phyloP scores from a whole-genome alignment of 2,888 invertebrate genomes.

The Tiphia femorata region DNA sequence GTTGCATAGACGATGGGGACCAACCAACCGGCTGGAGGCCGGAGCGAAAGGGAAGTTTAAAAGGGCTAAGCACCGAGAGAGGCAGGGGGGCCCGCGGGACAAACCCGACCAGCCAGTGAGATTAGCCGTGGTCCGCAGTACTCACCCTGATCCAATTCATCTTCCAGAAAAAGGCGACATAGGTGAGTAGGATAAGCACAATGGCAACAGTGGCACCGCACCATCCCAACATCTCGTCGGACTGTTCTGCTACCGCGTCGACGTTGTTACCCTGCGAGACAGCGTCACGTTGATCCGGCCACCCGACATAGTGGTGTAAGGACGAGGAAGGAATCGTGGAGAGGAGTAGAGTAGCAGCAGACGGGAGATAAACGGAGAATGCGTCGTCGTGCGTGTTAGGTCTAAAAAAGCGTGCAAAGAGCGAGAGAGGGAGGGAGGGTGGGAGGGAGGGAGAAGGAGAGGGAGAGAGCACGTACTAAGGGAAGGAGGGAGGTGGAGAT shows the following conservation, averaged over 20 bases:
- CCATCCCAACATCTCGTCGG: constrained; percentile 44
- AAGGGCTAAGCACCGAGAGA: too few relatives aligned
- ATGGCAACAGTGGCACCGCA: constrained; percentile 36
- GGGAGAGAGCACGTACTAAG: neutral
- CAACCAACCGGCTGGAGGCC: too few relatives aligned
- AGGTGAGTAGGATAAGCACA: constrained; percentile 43
- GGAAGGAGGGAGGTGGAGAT: neutral
- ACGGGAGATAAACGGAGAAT: too few relatives aligned
- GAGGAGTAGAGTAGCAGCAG: neutral
- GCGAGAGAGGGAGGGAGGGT: neutral
- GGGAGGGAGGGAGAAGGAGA: neutral
- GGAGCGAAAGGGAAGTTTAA: too few relatives aligned
- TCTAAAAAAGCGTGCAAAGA: too few relatives aligned
- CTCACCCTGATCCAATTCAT: constrained; percentile 61
- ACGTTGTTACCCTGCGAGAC: too few relatives aligned
- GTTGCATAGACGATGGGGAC: too few relatives aligned
- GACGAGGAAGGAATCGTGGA: neutral
- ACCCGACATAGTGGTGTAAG: neutral
- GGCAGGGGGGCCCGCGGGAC: too few relatives aligned
- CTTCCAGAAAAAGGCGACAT: constrained; percentile 57
- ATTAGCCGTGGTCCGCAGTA: too few relatives aligned
- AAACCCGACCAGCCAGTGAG: too few relatives aligned
- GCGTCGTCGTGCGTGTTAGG: neutral
- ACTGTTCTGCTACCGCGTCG: constrained; percentile 13
- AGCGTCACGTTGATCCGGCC: neutral